Evolutionary conservation across 2,888 invertebrate genomes (phyloP), one percentile per base, ranked within the genome.

Genomic region (Meloe dianella): DNA sequence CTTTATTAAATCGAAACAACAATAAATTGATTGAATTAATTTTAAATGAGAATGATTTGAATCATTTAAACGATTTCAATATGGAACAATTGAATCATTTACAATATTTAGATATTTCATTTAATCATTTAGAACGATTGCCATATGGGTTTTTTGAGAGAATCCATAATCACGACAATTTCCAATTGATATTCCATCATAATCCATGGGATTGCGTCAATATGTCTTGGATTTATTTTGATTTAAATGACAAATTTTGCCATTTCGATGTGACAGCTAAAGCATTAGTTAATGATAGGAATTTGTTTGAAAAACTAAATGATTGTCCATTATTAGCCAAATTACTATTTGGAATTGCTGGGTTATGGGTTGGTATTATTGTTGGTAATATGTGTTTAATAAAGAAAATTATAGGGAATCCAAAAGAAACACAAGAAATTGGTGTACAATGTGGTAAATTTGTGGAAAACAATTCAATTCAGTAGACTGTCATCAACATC

Each of bases 301-400:
- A 61, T 38, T 17, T 32, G 57, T 60, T 60, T 63, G 10, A 30
- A 30, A 27, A 58, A 35, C 8, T 57, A 38, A 27, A n/a, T n/a
- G 0, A 24, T 12, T 24, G 56, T n/a, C 56, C 22, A 27, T 24
- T 57, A 32, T 38, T 32, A 24, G 62, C 20, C 0, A 56, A n/a
- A 20, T 14, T 29, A n/a, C 10, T 51, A 12, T 24, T 32, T 1
- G 24, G 17, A 17, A 29, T 57, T 20, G 24, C 20, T 2, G 75
- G 73, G 8, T 66, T 76, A 27, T 78, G 78, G 78, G 35, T 71
- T 24, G 78, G 78, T 5, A 64, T 78, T 51, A 78, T 78, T 54
- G 10, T 75, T 22, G 78, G 78, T 32, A 77, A 77, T 63, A 24
- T 73, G 9, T 71, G 68, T 54, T 71, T 74, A 41, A 66, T 78